Evolutionary conservation across 2,113 vertebrate species (phyloP).

Genomic region (Xenotilapia longispinis): DNA sequence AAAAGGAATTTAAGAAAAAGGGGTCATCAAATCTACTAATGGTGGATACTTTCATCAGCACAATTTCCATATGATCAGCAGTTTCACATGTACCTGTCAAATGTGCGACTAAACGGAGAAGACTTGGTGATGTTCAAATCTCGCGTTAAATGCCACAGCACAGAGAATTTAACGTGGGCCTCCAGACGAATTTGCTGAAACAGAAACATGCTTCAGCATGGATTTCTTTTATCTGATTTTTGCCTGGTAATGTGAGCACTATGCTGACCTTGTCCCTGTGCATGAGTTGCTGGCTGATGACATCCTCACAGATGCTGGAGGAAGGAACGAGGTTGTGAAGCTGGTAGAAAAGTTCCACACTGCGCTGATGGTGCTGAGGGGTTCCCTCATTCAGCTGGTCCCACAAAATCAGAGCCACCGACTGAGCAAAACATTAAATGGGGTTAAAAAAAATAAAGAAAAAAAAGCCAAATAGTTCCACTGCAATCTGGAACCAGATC

Average conservation of each 20-base stretch:
- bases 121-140: constrained; percentile 96
- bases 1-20: neutral
- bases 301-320: constrained; percentile 95
- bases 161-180: constrained; percentile 93
- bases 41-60: neutral
- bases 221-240: neutral
- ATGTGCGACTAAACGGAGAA: constrained; percentile 91
- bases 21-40: neutral
- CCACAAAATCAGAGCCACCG: constrained; percentile 90
- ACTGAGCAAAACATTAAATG: constrained; percentile 61
- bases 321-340: constrained; percentile 96
- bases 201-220: neutral
- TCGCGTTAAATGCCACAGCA: constrained; percentile 96
- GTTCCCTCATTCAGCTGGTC: constrained; percentile 87
- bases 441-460: neutral
- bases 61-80: neutral
- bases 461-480: neutral
- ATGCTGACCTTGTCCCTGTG: constrained; percentile 88
- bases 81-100: constrained; percentile 84
- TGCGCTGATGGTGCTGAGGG: constrained; percentile 94
- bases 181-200: constrained; percentile 87
- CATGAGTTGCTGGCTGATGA: constrained; percentile 96
- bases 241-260: neutral
- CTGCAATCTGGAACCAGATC: neutral
- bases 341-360: constrained; percentile 97